A percentile compares a stretch with the other conserved stretches of the same genome.
Evolutionary conservation across 2,113 vertebrate genomes (phyloP).

Genomic region (Pyxicephalus adspersus): DNA sequence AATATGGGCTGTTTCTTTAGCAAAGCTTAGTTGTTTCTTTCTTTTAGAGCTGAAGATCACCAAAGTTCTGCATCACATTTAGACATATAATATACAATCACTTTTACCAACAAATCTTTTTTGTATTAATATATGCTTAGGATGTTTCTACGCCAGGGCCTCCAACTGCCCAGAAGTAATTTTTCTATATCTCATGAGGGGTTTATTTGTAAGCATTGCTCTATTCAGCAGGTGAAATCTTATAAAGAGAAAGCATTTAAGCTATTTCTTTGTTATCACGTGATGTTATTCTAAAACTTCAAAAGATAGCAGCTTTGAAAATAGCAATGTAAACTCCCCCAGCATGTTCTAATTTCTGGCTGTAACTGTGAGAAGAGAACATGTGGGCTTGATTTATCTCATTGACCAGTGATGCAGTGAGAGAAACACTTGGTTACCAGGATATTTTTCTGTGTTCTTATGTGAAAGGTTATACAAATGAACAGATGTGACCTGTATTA

Average conservation of each 20-base stretch:
- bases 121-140: no score
- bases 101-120: no score
- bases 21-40: no score
- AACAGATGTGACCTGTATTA: conserved; percentile 18
- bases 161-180: no score
- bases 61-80: no score
- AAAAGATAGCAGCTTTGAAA: conserved; percentile 3
- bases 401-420: conserved; percentile 12
- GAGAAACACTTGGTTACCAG: not conserved
- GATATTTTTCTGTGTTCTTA: conserved; percentile 16
- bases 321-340: conserved; percentile 10
- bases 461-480: conserved; percentile 17
- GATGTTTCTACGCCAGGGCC: no score
- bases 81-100: no score
- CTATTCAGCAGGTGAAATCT: not conserved
- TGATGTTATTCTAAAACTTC: not conserved
- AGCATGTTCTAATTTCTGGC: conserved; percentile 58
- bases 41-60: no score
- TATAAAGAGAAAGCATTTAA: not conserved
- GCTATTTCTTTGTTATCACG: not conserved
- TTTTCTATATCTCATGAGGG: not conserved
- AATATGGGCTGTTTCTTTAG: no score
- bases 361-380: conserved; percentile 56
- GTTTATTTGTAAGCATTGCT: not conserved
- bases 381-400: conserved; percentile 33